phyloP scores from a whole-genome alignment of 2,888 invertebrate genomes.

The Plebejus melissa region DNA sequence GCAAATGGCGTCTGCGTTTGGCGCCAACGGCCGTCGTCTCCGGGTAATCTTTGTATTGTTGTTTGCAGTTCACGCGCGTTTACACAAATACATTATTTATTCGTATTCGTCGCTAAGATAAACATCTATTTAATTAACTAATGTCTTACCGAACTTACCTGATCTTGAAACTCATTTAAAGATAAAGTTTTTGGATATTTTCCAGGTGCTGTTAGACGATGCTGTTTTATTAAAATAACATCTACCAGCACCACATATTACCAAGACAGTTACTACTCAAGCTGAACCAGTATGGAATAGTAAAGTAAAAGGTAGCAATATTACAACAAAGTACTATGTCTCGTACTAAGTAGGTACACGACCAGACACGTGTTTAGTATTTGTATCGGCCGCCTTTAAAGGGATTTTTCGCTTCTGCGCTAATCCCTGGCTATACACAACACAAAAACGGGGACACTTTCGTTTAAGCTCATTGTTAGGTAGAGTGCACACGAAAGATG shows the following conservation, averaged over 20 bases:
- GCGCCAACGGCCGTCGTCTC: slow-evolving; percentile 40
- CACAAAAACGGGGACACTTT: slow-evolving; percentile 25
- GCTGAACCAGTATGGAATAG: no score
- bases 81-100: slow-evolving; percentile 40
- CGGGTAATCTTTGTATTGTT: slow-evolving; percentile 43
- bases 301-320: background rate
- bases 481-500: slow-evolving; percentile 21
- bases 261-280: no score
- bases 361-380: slow-evolving; percentile 10
- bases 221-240: no score
- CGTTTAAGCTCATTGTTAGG: slow-evolving; percentile 25
- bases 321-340: background rate
- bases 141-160: background rate
- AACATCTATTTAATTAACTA: slow-evolving; percentile 39
- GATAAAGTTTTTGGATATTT: no score
- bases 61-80: slow-evolving; percentile 39
- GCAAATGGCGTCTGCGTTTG: slow-evolving; percentile 39
- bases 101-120: slow-evolving; percentile 45
- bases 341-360: background rate
- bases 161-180: background rate
- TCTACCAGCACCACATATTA: background rate
- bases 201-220: background rate
- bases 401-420: slow-evolving; percentile 22
- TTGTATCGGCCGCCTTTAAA: slow-evolving; percentile 19
- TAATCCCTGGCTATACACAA: slow-evolving; percentile 8